A percentile compares a stretch with the other conserved stretches of the same genome.
phyloP scores from a whole-genome alignment of 2,113 vertebrate genomes.

The Poecile atricapillus region DNA sequence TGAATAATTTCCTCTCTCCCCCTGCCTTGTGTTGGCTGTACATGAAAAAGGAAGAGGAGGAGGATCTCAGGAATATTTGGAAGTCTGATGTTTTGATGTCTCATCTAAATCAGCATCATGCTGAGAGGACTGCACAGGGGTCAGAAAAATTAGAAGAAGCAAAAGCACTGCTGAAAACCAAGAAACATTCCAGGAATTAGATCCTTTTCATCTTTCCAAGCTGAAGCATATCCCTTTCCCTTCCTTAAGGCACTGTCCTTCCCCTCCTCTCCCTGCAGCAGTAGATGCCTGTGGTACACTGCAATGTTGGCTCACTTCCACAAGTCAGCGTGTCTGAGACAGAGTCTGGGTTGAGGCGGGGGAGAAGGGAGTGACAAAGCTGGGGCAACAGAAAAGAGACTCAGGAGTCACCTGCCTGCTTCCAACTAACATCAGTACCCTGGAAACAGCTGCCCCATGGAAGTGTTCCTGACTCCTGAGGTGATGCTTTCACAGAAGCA shows the following conservation, averaged over 20 bases:
- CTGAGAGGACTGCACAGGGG: background rate
- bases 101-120: background rate
- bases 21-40: background rate
- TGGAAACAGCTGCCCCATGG: background rate
- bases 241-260: background rate
- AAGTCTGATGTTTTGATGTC: background rate
- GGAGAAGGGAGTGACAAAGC: background rate
- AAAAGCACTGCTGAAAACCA: background rate
- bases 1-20: background rate
- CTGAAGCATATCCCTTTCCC: background rate
- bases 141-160: background rate
- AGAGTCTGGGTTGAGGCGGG: background rate
- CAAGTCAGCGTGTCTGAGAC: background rate
- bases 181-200: background rate
- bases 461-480: background rate
- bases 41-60: background rate
- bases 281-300: background rate
- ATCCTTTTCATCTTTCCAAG: background rate
- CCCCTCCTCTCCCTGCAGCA: background rate
- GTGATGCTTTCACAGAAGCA: background rate
- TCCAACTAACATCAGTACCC: background rate
- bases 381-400: background rate
- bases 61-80: background rate
- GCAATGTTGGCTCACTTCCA: conserved; percentile 37
- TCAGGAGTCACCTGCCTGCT: background rate